A percentile compares a stretch with the other conserved stretches of the same genome.
These are phyloP conservation scores for Heliocidaris tuberculata DNA, from an alignment of 35 echinoderm and acorn worm species.

Conservation along the genomic window DNA sequence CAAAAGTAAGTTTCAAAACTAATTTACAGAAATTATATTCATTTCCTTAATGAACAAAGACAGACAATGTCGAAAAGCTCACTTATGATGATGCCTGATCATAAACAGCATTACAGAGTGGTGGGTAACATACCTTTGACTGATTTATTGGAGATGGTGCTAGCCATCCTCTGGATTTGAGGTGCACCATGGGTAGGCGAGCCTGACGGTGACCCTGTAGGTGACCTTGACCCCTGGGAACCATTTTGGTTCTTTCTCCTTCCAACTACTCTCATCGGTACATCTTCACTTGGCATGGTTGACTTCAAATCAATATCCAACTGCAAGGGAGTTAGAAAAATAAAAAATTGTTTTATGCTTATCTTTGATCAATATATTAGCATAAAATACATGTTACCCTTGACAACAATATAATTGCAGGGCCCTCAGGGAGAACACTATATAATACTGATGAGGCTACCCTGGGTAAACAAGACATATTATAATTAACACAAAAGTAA, in stretches of 20 bases:
- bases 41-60: no score
- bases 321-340: background rate
- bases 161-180: slow-evolving; percentile 33
- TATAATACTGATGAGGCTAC: no score
- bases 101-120: no score
- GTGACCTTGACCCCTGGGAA: slow-evolving; percentile 35
- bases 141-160: slow-evolving; percentile 37
- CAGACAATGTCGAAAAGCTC: no score
- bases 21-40: no score
- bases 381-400: no score
- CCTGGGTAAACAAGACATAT: no score
- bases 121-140: slow-evolving; percentile 3
- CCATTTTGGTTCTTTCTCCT: slow-evolving; percentile 34
- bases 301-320: background rate
- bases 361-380: no score
- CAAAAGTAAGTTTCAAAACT: no score
- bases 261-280: slow-evolving; percentile 14
- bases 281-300: slow-evolving; percentile 38
- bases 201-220: slow-evolving; percentile 22
- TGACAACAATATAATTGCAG: no score
- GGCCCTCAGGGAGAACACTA: no score
- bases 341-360: background rate
- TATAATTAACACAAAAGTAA: background rate
- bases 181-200: slow-evolving; percentile 40
- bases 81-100: no score